These are phyloP conservation scores for Dexiosoma caninum DNA, from an alignment of 2,888 invertebrate genomes.

Conservation along the genomic window DNA sequence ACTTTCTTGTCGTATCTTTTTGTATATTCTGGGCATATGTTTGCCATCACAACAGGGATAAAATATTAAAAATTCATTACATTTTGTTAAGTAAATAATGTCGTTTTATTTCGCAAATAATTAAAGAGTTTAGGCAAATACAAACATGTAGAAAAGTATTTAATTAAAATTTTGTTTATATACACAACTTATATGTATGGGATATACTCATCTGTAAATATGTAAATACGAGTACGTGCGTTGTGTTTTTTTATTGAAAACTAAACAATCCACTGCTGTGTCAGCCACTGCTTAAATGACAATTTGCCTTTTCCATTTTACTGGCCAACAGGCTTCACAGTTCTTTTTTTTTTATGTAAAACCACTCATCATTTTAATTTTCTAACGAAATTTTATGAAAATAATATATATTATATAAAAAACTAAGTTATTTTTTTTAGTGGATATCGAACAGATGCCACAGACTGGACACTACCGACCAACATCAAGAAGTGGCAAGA, in stretches of 20 bases:
- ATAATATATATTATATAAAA: neutral
- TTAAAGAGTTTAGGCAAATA: neutral
- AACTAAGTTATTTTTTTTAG: neutral
- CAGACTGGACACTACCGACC: too few species aligned
- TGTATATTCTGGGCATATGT: neutral
- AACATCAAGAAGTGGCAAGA: too few species aligned
- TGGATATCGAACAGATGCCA: constrained; percentile 15
- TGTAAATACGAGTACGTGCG: neutral
- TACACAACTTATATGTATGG: too few species aligned
- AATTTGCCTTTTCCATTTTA: too few species aligned
- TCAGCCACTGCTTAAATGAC: neutral
- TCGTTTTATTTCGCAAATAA: neutral
- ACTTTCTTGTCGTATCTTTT: neutral
- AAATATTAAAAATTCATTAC: neutral
- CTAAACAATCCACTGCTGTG: neutral
- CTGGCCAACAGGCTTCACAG: neutral
- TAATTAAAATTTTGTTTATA: neutral
- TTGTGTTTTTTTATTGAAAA: neutral
- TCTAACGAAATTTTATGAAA: constrained; percentile 19
- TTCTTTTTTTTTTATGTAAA: neutral
- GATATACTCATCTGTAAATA: too few species aligned
- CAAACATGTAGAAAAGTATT: neutral
- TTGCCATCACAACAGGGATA: neutral
- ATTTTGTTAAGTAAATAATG: too few species aligned
- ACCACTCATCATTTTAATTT: constrained; percentile 13